Evolutionary conservation across 2,888 invertebrate genomes (phyloP).

Genomic region (Malachius bipustulatus): DNA sequence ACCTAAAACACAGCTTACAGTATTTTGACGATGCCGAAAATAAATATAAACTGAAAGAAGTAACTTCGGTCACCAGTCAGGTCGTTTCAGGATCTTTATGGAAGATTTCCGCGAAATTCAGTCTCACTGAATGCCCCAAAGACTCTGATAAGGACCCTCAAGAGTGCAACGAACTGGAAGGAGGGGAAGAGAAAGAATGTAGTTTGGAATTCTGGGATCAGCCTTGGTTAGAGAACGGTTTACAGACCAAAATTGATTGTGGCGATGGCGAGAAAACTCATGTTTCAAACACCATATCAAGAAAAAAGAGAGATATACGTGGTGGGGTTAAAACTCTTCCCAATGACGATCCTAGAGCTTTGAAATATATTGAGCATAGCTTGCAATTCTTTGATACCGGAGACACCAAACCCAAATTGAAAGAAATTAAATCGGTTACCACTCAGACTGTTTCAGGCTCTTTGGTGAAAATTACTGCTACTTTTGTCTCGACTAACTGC

Average conservation of each 20-base stretch:
- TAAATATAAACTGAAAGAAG: conserved; percentile 29
- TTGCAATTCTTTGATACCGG: conserved; percentile 17
- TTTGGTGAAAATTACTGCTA: conserved; percentile 44
- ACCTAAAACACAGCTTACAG: conserved; percentile 18
- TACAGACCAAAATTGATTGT: conserved; percentile 27
- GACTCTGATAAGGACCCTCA: conserved; percentile 23
- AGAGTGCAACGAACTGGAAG: conserved; percentile 16
- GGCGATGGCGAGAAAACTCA: neutral
- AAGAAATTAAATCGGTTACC: conserved; percentile 35
- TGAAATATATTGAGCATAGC: conserved; percentile 15
- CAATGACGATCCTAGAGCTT: conserved; percentile 16
- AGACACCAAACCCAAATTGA: conserved; percentile 17
- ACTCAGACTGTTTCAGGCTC: conserved; percentile 46
- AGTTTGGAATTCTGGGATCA: conserved; percentile 44
- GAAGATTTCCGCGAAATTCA: conserved; percentile 46
- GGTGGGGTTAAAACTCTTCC: conserved; percentile 13
- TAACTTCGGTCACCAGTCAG: conserved; percentile 40
- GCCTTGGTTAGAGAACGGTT: conserved; percentile 43
- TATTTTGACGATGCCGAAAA: conserved; percentile 10
- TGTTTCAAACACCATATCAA: neutral
- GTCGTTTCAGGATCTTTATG: conserved; percentile 45
- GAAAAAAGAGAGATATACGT: conserved; percentile 6
- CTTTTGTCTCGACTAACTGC: conserved; percentile 46
- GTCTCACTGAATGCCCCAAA: conserved; percentile 43
- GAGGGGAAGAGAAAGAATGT: conserved; percentile 33